phyloP scores from a whole-genome alignment of 1,140 invertebrate species.

The Lordiphosa clarofinis region DNA sequence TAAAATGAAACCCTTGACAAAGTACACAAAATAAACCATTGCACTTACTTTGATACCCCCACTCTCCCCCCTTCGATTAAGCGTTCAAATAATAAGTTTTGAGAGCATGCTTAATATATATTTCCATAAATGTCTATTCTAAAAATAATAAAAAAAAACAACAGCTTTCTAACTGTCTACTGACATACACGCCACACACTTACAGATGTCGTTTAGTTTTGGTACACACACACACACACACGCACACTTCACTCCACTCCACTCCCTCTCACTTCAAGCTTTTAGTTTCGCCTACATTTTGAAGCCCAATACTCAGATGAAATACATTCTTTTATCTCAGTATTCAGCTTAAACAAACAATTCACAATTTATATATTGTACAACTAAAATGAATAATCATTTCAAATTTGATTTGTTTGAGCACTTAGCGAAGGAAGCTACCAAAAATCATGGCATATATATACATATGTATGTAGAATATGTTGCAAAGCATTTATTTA shows the following conservation, averaged over 20 bases:
- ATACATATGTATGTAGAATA: constrained; percentile 32
- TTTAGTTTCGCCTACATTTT: constrained; percentile 41
- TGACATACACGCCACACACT: constrained; percentile 28
- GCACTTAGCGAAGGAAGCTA: constrained; percentile 62
- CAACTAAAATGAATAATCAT: constrained; percentile 65
- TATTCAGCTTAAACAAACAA: constrained; percentile 4
- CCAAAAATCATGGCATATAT: constrained; percentile 31
- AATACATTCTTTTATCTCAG: constrained; percentile 7
- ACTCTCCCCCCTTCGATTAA: constrained; percentile 67
- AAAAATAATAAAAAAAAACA: constrained; percentile 38
- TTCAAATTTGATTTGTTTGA: constrained; percentile 75
- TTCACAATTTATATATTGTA: constrained; percentile 60
- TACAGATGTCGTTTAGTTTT: neutral
- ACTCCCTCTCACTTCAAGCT: constrained; percentile 25
- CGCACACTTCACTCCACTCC: constrained; percentile 12
- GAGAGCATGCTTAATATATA: constrained; percentile 78
- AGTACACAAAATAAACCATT: constrained; percentile 40
- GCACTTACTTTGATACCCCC: constrained; percentile 57
- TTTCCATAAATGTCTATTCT: constrained; percentile 78
- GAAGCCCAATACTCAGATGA: constrained; percentile 18
- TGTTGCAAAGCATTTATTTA: constrained; percentile 7
- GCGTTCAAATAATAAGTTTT: constrained; percentile 72
- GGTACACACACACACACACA: constrained; percentile 5
- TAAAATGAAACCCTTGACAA: constrained; percentile 14
- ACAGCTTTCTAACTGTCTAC: constrained; percentile 48